Percentiles rank a stretch among this genome's conserved stretches.
phyloP scores from a whole-genome alignment of 2,113 vertebrate species.

The Hyla sarda region DNA sequence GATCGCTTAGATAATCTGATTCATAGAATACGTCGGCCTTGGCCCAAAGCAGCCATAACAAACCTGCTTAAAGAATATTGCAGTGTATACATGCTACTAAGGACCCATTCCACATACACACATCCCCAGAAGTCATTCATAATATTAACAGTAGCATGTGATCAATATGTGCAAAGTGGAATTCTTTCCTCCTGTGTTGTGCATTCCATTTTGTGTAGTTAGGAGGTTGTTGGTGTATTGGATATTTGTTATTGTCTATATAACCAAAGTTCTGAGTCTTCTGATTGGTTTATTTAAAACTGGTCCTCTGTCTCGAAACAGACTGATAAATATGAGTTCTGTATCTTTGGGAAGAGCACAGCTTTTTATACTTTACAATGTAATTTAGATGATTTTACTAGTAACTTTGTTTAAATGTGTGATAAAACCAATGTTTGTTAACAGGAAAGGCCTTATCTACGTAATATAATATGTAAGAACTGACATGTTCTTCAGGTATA shows the following conservation, averaged over 20 bases:
- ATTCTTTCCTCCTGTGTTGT: neutral
- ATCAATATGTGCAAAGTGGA: neutral
- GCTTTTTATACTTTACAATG: too few species aligned
- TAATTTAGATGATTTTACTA: too few species aligned
- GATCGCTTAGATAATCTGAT: neutral
- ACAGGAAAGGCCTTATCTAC: too few species aligned
- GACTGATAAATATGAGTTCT: conserved; percentile 22
- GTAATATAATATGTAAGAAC: too few species aligned
- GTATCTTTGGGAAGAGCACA: too few species aligned
- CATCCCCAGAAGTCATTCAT: too few species aligned
- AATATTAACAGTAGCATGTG: too few species aligned
- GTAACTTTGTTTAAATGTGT: too few species aligned
- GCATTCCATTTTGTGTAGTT: neutral
- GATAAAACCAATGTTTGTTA: too few species aligned
- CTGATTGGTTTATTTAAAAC: neutral
- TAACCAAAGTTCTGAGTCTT: neutral
- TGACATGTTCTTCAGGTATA: too few species aligned
- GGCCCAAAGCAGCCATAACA: neutral
- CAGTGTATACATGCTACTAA: too few species aligned
- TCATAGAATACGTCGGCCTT: neutral
- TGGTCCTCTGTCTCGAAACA: neutral
- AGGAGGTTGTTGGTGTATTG: neutral
- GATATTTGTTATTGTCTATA: neutral
- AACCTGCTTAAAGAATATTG: neutral
- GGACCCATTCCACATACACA: too few species aligned